phyloP scores from a whole-genome alignment of 2,888 invertebrate genomes.

The Epinotia nisella region DNA sequence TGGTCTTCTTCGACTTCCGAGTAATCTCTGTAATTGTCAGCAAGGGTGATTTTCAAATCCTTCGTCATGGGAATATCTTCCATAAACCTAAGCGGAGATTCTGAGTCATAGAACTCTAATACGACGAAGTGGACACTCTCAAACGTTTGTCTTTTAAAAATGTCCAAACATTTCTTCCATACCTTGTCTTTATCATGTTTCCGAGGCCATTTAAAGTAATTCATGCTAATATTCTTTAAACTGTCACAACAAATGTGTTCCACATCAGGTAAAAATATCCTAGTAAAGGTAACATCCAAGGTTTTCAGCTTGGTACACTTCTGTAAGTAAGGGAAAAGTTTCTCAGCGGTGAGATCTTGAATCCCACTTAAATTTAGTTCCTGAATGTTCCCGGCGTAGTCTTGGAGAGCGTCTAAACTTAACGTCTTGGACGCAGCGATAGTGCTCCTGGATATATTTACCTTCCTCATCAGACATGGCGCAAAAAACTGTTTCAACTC shows the following conservation, averaged over 20 bases:
- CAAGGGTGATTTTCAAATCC: conserved; percentile 56
- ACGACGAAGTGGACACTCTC: conserved; percentile 56
- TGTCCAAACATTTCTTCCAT: conserved; percentile 48
- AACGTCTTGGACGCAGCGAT: conserved; percentile 53
- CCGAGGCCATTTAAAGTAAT: conserved; percentile 55
- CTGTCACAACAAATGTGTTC: conserved; percentile 53
- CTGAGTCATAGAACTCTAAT: conserved; percentile 55
- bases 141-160: conserved; percentile 55
- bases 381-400: conserved; percentile 51
- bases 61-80: conserved; percentile 50
- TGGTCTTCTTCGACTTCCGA: conserved; percentile 48
- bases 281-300: conserved; percentile 60
- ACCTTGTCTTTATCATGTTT: conserved; percentile 48
- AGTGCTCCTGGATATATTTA: conserved; percentile 53
- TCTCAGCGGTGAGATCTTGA: conserved; percentile 52
- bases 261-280: conserved; percentile 56
- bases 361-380: conserved; percentile 57
- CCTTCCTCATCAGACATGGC: conserved; percentile 52
- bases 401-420: conserved; percentile 51
- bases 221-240: conserved; percentile 56
- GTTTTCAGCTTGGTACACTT: conserved; percentile 52
- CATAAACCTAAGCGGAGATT: conserved; percentile 54
- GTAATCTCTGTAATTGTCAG: conserved; percentile 56
- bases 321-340: conserved; percentile 50
- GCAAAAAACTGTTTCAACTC: conserved; percentile 54